Base-by-base conservation (phyloP, 2,888 invertebrate species). In the Acrocyrtus sp. region DNA sequence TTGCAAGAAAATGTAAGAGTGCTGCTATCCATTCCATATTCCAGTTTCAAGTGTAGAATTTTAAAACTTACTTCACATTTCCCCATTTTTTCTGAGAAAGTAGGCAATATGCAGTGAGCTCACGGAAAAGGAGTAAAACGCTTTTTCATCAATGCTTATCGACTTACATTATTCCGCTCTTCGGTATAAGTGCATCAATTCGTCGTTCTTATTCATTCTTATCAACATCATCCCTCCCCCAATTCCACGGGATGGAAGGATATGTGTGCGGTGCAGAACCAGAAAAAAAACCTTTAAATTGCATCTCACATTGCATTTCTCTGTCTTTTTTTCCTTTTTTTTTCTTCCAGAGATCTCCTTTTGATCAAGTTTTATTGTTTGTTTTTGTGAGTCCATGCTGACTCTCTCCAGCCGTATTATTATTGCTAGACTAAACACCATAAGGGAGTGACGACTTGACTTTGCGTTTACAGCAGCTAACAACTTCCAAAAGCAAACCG, bases 281-380 rank as follows among this genome's bases (percentile, higher is more conserved):
- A 50, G 19, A 39, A 10, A 12, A 34, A 34, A 34, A 34, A 34
- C 12, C 34, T 34, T 34, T 34, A 34, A 34, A 34, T 34, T 34
- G 34, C 34, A 34, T 34, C 12, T 12, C 12, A 5, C 34, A 34
- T 34, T 34, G 34, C 34, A 34, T 12, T 34, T n/a, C 45, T n/a
- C 6, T 4, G 17, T 4, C 50, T 21, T 45, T 17, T 4, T 8
- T 19, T n/a, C 34, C 57, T 57, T 22, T 57, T 27, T 21, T 8
- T 58, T 27, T 58, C 27, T 26, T 39, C 34, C 5, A 5, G 3
- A 62, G 8, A 22, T 34, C 1, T 26, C 34, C 15, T 29, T 62
- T 29, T 50, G 21, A 62, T 62, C 50, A 62, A 51, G 39, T 66
- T 66, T 66, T 66, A 66, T 56, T 66, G 57, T 66, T 57, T 60